Evolutionary conservation across 2,888 invertebrate species (phyloP).

Genomic region (Ryuthela nishihirai): DNA sequence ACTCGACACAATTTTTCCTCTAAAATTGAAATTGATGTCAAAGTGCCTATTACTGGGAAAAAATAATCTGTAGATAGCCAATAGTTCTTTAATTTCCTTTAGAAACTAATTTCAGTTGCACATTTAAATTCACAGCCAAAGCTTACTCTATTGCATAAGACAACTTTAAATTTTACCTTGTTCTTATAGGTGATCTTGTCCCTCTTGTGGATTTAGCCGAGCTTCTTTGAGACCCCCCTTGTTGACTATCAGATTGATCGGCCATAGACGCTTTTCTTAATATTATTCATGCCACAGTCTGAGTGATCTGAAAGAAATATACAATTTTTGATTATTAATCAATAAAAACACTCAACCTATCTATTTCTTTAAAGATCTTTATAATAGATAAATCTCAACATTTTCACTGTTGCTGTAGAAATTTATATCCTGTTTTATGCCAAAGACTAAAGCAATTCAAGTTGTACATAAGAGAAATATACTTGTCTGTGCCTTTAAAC

Average conservation of each 20-base stretch:
- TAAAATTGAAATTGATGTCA: not conserved
- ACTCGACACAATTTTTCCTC: not conserved
- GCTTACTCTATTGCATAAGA: too few species aligned
- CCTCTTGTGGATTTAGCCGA: conserved; percentile 33
- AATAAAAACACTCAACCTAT: too few species aligned
- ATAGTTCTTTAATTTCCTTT: not conserved
- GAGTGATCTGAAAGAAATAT: conserved; percentile 26
- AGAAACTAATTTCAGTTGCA: too few species aligned
- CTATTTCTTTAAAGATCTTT: too few species aligned
- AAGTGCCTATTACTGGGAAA: not conserved
- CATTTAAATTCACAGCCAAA: too few species aligned
- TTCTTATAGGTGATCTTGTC: conserved; percentile 35
- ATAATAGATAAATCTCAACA: too few species aligned
- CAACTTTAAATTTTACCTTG: conserved; percentile 23
- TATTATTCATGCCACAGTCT: conserved; percentile 38
- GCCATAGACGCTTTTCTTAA: conserved; percentile 48
- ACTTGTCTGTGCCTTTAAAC: too few species aligned
- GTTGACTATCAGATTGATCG: conserved; percentile 50
- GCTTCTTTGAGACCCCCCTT: conserved; percentile 46
- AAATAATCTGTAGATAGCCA: not conserved
- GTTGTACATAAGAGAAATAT: too few species aligned
- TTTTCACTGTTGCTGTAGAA: too few species aligned
- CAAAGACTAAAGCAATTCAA: too few species aligned
- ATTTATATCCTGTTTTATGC: too few species aligned
- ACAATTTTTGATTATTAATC: too few species aligned